Evolutionary conservation across 1,140 invertebrate genomes (phyloP).

Genomic region (Drosophila pseudoananassae): DNA sequence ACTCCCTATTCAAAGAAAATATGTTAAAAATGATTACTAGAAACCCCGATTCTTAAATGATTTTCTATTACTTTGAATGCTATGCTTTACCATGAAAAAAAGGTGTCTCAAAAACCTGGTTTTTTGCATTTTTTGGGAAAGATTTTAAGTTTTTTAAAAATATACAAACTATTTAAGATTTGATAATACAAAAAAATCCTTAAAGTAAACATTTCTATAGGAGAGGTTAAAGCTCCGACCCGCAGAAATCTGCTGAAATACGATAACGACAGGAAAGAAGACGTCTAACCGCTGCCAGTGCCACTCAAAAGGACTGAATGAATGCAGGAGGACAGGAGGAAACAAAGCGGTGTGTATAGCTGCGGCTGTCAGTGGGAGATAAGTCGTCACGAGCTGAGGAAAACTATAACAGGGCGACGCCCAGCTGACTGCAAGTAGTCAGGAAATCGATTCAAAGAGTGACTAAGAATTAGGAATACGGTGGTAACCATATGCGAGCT

Average conservation of each 20-base stretch:
- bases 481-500: conserved; percentile 43
- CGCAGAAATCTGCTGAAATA: conserved; percentile 10
- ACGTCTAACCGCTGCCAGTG: not conserved
- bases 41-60: no score
- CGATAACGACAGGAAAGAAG: conserved; percentile 19
- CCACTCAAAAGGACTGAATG: conserved; percentile 6
- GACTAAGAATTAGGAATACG: conserved; percentile 39
- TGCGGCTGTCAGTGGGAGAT: conserved; percentile 28
- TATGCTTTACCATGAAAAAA: no score
- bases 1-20: no score
- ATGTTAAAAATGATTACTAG: no score
- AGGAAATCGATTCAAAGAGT: conserved; percentile 44
- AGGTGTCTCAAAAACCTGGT: no score
- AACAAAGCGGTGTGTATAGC: conserved; percentile 29
- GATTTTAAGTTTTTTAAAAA: no score
- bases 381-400: conserved; percentile 11
- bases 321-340: conserved; percentile 15
- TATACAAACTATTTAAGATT: no score
- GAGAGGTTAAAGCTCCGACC: not conserved
- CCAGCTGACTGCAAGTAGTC: conserved; percentile 36
- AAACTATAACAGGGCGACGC: conserved; percentile 35
- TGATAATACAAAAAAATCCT: no score
- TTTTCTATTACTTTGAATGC: no score
- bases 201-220: no score
- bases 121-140: no score